A percentile compares a stretch with the other conserved stretches of the same genome.
Conservation (phyloP, 1,140 invertebrate species). For the Nephila pilipes region DNA sequence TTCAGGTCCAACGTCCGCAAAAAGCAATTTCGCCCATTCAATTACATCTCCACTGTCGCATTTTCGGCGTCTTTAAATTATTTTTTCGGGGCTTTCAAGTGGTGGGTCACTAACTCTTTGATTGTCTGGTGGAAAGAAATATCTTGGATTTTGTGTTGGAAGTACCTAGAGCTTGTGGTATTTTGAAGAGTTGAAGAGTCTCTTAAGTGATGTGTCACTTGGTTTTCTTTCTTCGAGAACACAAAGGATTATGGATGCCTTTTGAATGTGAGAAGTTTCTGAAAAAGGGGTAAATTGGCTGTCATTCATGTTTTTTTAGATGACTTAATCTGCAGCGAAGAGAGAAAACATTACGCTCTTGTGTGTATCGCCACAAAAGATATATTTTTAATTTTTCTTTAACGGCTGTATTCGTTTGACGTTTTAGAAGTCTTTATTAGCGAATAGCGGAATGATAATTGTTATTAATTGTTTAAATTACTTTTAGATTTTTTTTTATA, state of each 20-base stretch:
- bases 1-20: conserved; percentile 29
- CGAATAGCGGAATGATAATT: neutral
- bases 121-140: conserved; percentile 28
- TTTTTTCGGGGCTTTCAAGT: conserved; percentile 32
- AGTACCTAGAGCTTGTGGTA: neutral
- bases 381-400: neutral
- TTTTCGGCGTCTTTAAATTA: conserved; percentile 10
- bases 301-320: neutral
- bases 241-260: conserved; percentile 7
- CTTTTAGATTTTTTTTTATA: no score
- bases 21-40: conserved; percentile 15
- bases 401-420: neutral
- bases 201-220: conserved; percentile 50
- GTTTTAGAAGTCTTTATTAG: neutral
- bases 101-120: conserved; percentile 68
- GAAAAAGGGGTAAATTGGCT: conserved; percentile 4
- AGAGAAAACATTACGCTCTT: neutral
- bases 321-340: neutral
- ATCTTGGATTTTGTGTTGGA: neutral
- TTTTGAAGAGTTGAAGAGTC: neutral
- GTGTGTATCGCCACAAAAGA: neutral
- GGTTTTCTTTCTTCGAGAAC: neutral
- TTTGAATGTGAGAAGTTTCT: conserved; percentile 31
- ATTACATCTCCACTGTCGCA: conserved; percentile 29
- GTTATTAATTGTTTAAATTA: neutral